Conservation (phyloP, 2,888 invertebrate genomes). For the Coelinius sp. region DNA sequence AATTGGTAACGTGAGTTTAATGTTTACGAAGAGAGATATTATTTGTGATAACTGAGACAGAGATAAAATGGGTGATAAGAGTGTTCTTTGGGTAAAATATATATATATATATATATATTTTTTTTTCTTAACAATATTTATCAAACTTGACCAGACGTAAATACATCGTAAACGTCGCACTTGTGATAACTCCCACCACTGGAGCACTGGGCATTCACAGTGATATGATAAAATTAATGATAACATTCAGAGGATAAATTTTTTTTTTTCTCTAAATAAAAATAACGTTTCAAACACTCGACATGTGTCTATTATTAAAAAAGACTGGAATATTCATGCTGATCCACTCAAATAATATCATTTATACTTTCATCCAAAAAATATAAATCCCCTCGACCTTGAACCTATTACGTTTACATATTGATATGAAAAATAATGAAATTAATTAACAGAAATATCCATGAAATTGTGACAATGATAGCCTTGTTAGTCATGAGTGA, state of each 20-base stretch:
- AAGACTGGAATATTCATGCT: background rate
- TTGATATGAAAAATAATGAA: slow-evolving; percentile 16
- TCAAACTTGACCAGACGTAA: slow-evolving; percentile 16
- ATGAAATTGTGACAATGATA: background rate
- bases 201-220: too few species aligned
- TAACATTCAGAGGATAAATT: too few species aligned
- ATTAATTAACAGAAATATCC: background rate
- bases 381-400: slow-evolving; percentile 11
- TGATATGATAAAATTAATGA: too few species aligned
- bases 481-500: background rate
- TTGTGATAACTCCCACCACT: background rate
- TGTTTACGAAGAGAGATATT: background rate
- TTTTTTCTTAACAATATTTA: background rate
- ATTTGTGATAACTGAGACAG: slow-evolving; percentile 3
- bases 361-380: background rate
- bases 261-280: too few species aligned
- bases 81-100: too few species aligned
- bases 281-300: too few species aligned
- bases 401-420: slow-evolving; percentile 10
- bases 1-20: slow-evolving; percentile 39
- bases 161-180: slow-evolving; percentile 28
- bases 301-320: slow-evolving; percentile 12
- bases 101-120: too few species aligned
- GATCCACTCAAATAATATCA: too few species aligned
- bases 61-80: background rate